Evolutionary conservation across 2,113 vertebrate species (phyloP).

Genomic region (Anoura caudifer): DNA sequence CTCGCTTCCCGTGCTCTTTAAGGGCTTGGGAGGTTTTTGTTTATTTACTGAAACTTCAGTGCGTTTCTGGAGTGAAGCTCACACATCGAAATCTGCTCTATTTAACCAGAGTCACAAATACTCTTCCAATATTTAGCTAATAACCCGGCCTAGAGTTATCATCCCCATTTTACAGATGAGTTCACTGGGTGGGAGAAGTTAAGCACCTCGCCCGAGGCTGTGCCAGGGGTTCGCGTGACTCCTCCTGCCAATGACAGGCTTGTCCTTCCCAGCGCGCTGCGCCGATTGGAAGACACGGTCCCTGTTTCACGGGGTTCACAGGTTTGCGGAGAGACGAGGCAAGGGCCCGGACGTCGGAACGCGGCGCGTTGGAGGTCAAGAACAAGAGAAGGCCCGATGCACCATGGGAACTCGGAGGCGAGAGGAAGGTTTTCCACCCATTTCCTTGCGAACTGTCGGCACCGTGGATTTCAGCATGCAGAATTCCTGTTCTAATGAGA

Average conservation of each 20-base stretch:
- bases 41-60: not conserved
- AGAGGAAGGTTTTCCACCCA: not conserved
- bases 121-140: not conserved
- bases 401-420: not conserved
- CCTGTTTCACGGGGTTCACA: not conserved
- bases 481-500: not conserved
- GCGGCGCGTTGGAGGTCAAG: not conserved
- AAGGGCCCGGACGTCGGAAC: not conserved
- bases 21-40: not conserved
- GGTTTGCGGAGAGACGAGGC: not conserved
- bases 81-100: not conserved
- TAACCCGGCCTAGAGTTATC: not conserved
- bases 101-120: not conserved
- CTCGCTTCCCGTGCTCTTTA: not conserved
- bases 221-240: not conserved
- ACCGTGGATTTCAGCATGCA: not conserved
- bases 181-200: not conserved
- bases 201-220: not conserved
- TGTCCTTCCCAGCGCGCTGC: not conserved
- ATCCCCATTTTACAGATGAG: not conserved
- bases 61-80: not conserved
- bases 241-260: not conserved
- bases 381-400: not conserved
- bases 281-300: not conserved
- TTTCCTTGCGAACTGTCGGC: not conserved